Evolutionary conservation across 2,113 vertebrate species (phyloP).

Genomic region (Ceratotherium simum): DNA sequence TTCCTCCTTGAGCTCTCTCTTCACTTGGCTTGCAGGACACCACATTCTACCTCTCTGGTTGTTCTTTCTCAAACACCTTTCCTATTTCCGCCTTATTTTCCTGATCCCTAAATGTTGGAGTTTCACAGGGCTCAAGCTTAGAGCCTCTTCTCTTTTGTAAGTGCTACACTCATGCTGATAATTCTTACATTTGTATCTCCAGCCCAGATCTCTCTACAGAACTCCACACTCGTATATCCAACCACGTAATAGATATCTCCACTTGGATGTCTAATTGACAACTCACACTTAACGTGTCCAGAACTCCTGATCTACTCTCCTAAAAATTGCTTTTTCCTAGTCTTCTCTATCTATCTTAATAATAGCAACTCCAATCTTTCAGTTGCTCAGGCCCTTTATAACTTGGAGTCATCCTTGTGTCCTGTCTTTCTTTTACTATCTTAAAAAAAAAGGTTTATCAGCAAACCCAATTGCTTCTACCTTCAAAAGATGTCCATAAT

Average conservation of each 20-base stretch:
- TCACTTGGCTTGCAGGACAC: background rate
- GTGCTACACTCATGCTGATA: background rate
- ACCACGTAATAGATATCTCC: background rate
- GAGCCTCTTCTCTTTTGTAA: conserved; percentile 3
- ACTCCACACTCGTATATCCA: background rate
- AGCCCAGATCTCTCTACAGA: background rate
- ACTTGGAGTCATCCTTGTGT: background rate
- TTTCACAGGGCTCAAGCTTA: background rate
- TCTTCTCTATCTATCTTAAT: background rate
- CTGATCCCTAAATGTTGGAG: background rate
- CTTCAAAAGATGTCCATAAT: background rate
- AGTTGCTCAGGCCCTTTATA: background rate
- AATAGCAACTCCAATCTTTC: background rate
- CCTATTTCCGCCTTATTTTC: background rate
- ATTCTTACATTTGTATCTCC: background rate
- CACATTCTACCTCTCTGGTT: background rate
- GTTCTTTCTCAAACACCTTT: conserved; percentile 28
- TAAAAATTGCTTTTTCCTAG: conserved; percentile 21
- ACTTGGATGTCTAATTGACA: background rate
- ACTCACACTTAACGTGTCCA: background rate
- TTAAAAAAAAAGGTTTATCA: background rate
- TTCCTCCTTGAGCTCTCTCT: background rate
- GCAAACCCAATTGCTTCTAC: background rate
- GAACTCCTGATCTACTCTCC: background rate
- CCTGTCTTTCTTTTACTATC: background rate